These are phyloP conservation scores for Hippasteria phrygiana DNA, from an alignment of 53 echinoderm and acorn worm genomes.

Conservation along the genomic window DNA sequence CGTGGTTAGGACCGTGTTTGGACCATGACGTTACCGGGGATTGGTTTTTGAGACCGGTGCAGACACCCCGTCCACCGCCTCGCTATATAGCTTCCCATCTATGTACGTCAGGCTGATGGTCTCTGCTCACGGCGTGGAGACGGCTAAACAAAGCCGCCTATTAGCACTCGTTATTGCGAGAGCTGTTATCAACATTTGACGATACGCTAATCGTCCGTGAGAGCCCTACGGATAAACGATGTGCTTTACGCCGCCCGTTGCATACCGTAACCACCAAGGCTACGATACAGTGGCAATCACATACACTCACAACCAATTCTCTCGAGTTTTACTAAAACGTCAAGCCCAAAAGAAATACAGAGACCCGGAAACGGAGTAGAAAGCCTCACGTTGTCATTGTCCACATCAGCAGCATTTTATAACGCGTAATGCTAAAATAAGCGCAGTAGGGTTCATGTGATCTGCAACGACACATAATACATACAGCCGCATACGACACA, in stretches of 20 bases:
- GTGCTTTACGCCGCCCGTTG: background rate
- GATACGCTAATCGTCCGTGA: background rate
- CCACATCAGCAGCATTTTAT: background rate
- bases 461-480: background rate
- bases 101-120: background rate
- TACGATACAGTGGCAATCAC: background rate
- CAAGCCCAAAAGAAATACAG: background rate
- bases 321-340: no score
- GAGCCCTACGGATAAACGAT: background rate
- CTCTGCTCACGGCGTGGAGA: conserved; percentile 4
- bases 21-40: background rate
- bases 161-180: background rate
- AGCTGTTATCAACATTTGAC: background rate
- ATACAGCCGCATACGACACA: background rate
- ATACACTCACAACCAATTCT: background rate
- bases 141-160: background rate
- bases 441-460: background rate
- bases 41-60: no score
- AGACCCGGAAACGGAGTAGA: background rate
- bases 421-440: background rate
- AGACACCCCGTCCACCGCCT: background rate
- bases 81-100: background rate
- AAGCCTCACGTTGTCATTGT: background rate
- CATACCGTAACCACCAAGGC: background rate
- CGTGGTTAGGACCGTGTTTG: background rate